phyloP scores from a whole-genome alignment of 2,113 vertebrate species.

The Alaudala cheleensis region DNA sequence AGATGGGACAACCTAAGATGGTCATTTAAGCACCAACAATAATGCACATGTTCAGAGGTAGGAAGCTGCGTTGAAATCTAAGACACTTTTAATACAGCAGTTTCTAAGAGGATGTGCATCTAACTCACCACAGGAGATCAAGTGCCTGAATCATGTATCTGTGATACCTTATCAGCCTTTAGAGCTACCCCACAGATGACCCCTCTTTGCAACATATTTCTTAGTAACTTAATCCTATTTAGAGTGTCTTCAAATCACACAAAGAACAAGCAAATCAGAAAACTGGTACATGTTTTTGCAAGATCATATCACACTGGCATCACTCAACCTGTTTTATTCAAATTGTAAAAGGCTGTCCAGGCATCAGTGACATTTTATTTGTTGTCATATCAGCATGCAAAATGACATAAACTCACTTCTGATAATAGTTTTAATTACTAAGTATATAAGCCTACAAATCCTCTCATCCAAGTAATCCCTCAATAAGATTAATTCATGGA shows the following conservation, averaged over 20 bases:
- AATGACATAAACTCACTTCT: conserved; percentile 22
- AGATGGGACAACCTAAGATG: conserved; percentile 7
- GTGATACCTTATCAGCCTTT: neutral
- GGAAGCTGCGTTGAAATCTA: neutral
- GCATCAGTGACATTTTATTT: neutral
- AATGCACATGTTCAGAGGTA: conserved; percentile 37
- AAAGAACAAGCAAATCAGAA: conserved; percentile 30
- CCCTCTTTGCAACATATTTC: conserved; percentile 30
- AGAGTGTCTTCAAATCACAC: conserved; percentile 53
- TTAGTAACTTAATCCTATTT: conserved; percentile 68
- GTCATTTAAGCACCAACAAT: conserved; percentile 30
- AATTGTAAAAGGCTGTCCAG: neutral
- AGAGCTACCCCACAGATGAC: neutral
- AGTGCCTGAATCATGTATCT: conserved; percentile 55
- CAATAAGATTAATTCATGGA: conserved; percentile 30
- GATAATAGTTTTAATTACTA: conserved; percentile 55
- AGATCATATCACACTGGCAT: neutral
- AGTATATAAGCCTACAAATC: conserved; percentile 30
- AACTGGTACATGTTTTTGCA: conserved; percentile 38
- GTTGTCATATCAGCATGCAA: neutral
- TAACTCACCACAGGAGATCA: conserved; percentile 51
- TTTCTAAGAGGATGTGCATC: conserved; percentile 57
- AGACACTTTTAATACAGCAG: conserved; percentile 33
- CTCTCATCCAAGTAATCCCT: conserved; percentile 31
- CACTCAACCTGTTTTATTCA: neutral